phyloP scores from a whole-genome alignment of 37 sponge, comb jelly and placozoan genomes.

The Halisarca cf. caerulea region DNA sequence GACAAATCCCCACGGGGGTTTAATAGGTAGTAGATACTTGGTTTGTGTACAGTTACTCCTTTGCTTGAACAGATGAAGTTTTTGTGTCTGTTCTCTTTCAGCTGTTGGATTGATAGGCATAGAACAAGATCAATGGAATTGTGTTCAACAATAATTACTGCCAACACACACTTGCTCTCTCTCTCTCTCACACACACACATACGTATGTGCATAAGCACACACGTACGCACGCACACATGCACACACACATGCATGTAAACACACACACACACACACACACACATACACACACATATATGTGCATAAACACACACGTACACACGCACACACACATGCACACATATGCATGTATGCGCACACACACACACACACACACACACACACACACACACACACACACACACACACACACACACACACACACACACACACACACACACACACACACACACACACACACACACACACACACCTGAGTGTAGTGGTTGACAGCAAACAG shows the following conservation, averaged over 20 bases:
- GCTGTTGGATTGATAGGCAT: no score
- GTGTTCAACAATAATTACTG: no score
- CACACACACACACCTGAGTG: slow-evolving; percentile 4
- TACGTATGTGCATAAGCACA: no score
- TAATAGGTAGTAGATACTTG: slow-evolving; percentile 63
- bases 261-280: neutral
- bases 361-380: slow-evolving; percentile 37
- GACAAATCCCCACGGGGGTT: slow-evolving; percentile 72
- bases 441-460: slow-evolving; percentile 32
- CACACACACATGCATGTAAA: neutral
- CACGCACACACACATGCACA: slow-evolving; percentile 31
- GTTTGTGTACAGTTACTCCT: neutral
- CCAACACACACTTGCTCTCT: no score
- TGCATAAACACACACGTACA: slow-evolving; percentile 24
- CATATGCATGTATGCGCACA: slow-evolving; percentile 26
- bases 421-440: slow-evolving; percentile 32
- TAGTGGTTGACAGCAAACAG: slow-evolving; percentile 42
- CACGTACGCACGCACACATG: no score
- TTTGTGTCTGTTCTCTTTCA: no score
- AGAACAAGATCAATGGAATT: no score
- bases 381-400: slow-evolving; percentile 38
- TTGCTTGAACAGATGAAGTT: no score
- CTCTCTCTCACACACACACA: no score
- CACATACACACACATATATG: slow-evolving; percentile 24
- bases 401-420: slow-evolving; percentile 41